Percentiles rank a stretch among this genome's conserved stretches.
phyloP scores from a whole-genome alignment of 2,113 vertebrate genomes.

The Oncorhynchus clarkii region DNA sequence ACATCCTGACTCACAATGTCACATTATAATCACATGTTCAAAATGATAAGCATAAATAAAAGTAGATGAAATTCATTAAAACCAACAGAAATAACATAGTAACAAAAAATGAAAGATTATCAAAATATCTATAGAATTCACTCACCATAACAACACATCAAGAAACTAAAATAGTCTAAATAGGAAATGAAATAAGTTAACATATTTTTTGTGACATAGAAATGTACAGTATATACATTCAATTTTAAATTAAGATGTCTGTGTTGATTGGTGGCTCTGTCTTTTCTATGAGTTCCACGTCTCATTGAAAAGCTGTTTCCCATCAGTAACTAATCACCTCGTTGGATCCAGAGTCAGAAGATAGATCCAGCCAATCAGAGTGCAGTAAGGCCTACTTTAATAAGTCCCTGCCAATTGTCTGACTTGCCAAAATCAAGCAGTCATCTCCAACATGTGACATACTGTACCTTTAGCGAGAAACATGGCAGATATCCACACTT shows the following conservation, averaged over 20 bases:
- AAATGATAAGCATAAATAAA: conserved; percentile 23
- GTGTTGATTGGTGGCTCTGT: conserved; percentile 43
- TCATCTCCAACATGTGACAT: conserved; percentile 27
- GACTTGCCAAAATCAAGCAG: conserved; percentile 24
- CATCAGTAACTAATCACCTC: conserved; percentile 5
- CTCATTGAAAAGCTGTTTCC: neutral
- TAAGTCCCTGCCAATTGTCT: conserved; percentile 32
- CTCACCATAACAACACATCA: conserved; percentile 58
- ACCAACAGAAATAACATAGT: conserved; percentile 26
- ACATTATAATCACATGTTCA: conserved; percentile 23
- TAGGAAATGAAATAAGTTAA: conserved; percentile 67
- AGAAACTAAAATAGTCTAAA: conserved; percentile 61
- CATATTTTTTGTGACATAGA: conserved; percentile 55
- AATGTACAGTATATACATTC: conserved; percentile 77
- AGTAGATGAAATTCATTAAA: conserved; percentile 27
- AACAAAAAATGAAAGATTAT: conserved; percentile 47
- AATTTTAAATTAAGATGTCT: conserved; percentile 55
- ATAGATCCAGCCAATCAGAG: conserved; percentile 42
- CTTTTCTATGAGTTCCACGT: conserved; percentile 16
- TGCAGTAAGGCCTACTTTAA: conserved; percentile 34
- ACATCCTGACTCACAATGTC: conserved; percentile 10
- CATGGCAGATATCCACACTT: conserved; percentile 56
- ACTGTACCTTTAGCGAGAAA: conserved; percentile 32
- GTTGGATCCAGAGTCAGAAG: conserved; percentile 31
- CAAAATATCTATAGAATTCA: conserved; percentile 66